phyloP scores from a whole-genome alignment of 2,113 vertebrate species.

The Platysteira castanea region DNA sequence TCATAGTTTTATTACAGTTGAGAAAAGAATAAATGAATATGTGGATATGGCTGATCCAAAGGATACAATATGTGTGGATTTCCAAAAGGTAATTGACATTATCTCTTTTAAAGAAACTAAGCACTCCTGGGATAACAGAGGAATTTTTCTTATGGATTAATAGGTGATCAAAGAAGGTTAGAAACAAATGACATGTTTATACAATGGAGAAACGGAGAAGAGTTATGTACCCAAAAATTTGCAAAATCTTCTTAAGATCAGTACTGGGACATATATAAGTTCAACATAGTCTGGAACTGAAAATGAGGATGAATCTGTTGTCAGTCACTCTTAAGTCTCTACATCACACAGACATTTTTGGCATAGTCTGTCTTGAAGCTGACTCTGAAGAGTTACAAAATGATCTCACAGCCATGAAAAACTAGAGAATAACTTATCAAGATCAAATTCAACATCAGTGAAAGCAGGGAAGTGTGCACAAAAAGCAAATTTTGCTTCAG shows the following conservation, averaged over 20 bases:
- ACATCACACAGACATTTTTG: neutral
- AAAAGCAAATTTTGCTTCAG: neutral
- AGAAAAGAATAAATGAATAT: neutral
- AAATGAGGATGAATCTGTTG: neutral
- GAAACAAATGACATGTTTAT: neutral
- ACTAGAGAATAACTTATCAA: neutral
- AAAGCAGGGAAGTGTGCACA: neutral
- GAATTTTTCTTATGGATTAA: conserved; percentile 29
- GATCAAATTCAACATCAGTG: neutral
- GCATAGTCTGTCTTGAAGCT: neutral
- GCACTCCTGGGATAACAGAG: neutral
- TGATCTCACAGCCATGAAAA: neutral
- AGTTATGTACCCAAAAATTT: neutral
- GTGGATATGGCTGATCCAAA: neutral
- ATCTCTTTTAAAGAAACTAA: neutral
- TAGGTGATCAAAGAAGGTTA: conserved; percentile 12
- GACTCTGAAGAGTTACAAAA: neutral
- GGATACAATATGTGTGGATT: neutral
- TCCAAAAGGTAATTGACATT: neutral
- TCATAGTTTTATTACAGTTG: neutral
- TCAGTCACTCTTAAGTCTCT: neutral
- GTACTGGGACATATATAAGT: neutral
- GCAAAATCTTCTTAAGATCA: conserved; percentile 41
- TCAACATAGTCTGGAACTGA: neutral
- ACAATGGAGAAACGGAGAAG: neutral